Conservation (phyloP, 1,140 invertebrate species). For the Aphelinus certus region DNA sequence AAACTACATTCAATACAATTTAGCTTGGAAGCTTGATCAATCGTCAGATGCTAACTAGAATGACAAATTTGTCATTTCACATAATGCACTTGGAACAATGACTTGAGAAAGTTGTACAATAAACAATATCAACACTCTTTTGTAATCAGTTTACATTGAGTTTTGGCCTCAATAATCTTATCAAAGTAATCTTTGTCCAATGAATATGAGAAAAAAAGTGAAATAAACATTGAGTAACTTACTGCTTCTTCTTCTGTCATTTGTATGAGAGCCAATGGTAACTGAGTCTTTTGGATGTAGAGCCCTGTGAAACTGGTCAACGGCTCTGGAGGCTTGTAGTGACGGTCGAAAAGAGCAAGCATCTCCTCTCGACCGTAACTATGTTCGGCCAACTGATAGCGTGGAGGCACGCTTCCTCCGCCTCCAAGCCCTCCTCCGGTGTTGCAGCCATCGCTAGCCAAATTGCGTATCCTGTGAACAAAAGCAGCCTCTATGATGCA, state of each 20-base stretch:
- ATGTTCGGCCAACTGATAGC: slow-evolving; percentile 78
- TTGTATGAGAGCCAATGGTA: slow-evolving; percentile 79
- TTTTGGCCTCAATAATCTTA: no score
- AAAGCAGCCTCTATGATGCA: not conserved
- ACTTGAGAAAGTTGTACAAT: no score
- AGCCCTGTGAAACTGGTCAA: slow-evolving; percentile 73
- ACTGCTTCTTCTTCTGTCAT: slow-evolving; percentile 86
- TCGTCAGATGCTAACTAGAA: no score
- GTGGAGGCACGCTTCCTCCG: slow-evolving; percentile 60
- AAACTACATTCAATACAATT: no score
- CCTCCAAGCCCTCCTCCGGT: slow-evolving; percentile 60
- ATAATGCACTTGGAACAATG: no score
- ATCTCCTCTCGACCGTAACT: slow-evolving; percentile 89
- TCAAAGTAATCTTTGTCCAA: no score
- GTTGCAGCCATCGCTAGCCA: slow-evolving; percentile 67
- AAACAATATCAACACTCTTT: no score
- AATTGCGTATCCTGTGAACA: slow-evolving; percentile 70
- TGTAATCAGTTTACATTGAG: no score
- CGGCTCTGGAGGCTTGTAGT: slow-evolving; percentile 73
- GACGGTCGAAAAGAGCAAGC: slow-evolving; percentile 81
- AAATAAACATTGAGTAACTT: slow-evolving; percentile 42
- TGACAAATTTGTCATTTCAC: no score
- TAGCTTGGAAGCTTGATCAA: no score
- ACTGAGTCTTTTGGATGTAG: slow-evolving; percentile 79
- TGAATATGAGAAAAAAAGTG: no score